Evolutionary conservation across 2,888 invertebrate species (phyloP), one percentile per base, ranked within the genome.

Genomic region (Prosapia bicincta): DNA sequence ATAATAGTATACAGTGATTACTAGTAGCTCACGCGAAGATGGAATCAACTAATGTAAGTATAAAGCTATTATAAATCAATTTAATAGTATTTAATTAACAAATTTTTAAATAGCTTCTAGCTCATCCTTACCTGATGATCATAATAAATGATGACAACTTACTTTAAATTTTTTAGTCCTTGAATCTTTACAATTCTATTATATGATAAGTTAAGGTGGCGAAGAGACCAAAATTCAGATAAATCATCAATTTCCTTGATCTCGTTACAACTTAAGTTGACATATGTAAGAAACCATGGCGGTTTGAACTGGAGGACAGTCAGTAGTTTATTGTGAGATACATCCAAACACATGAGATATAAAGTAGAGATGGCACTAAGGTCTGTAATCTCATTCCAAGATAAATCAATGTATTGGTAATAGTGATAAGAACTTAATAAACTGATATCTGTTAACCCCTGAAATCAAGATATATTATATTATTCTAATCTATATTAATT

Each of bases 201-300:
- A 80, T 89, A 87, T 0, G 90, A 89, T 75, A 91, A 82, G 84
- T 90, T 87, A 75, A 91, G 84, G 71, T 87, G 83, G 0, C 88
- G 87, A 3, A 91, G 85, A 5, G 90, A 89, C 91, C 91, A 91
- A 82, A 90, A 90, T 24, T 83, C 82, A 13, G 83, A 85, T 30
- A 91, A 82, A 83, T 90, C 88, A 67, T 84, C 84, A 78, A 91
- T 88, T 72, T 82, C 81, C 73, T 84, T 85, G 66, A 91, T 86
- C 0, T 85, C 84, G 83, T 91, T 91, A 81, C 86, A 85, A 69
- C 88, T 88, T 78, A 89, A 88, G 84, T 90, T 87, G 0, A 90
- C 89, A 81, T 88, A 88, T 9, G 89, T 89, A 77, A 91, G 84
- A 81, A 89, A 89, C 87, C 88, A 88, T 77, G 90, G 90, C 3